phyloP scores from a whole-genome alignment of 2,113 vertebrate genomes.

The Lepisosteus oculatus region DNA sequence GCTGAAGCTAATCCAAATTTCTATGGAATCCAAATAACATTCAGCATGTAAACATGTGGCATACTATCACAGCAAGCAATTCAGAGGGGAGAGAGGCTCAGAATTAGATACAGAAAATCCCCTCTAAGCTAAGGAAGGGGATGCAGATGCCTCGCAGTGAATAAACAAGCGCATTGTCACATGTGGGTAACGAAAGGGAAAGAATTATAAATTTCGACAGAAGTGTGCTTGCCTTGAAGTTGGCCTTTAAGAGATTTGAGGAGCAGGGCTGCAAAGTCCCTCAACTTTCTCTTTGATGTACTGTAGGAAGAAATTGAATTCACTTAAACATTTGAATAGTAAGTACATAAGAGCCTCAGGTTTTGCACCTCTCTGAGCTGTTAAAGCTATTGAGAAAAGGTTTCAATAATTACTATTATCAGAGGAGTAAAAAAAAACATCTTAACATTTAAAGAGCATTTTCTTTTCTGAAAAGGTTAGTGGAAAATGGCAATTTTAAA shows the following conservation, averaged over 20 bases:
- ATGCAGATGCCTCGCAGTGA: neutral
- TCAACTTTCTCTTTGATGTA: no score
- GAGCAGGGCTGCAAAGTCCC: no score
- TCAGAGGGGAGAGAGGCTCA: neutral
- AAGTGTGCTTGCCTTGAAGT: neutral
- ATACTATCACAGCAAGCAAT: neutral
- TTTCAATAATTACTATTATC: no score
- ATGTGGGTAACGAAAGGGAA: neutral
- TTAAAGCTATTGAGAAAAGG: no score
- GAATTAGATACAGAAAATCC: slow-evolving; percentile 1
- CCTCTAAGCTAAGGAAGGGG: neutral
- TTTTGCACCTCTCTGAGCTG: no score
- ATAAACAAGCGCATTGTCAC: neutral
- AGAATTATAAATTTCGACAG: neutral
- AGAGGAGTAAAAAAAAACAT: no score
- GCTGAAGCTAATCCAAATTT: neutral
- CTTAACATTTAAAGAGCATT: no score
- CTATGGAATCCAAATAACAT: neutral
- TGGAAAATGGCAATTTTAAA: no score
- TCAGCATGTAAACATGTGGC: slow-evolving; percentile 2
- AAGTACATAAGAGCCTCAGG: no score
- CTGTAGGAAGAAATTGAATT: no score
- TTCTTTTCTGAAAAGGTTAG: no score
- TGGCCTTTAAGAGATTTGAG: neutral
- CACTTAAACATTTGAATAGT: no score